Percentiles rank a stretch among this genome's conserved stretches.
phyloP scores from a whole-genome alignment of 1,140 invertebrate species.

The Eubasilissa regina region DNA sequence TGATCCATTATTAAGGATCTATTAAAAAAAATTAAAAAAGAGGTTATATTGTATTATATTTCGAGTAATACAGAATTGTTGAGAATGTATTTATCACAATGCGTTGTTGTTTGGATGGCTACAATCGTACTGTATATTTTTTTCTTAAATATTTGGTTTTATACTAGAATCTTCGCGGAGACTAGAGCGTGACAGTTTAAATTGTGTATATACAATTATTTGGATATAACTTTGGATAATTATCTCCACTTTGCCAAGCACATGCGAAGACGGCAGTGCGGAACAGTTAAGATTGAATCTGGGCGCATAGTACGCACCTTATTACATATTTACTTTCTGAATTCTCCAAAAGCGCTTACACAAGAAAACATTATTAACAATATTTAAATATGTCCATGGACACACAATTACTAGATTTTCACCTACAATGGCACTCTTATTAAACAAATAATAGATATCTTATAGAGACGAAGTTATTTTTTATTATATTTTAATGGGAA shows the following conservation, averaged over 20 bases:
- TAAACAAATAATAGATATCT: no score
- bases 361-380: neutral
- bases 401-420: no score
- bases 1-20: constrained; percentile 2
- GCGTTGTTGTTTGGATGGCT: neutral
- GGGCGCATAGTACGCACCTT: constrained; percentile 11
- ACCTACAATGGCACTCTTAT: no score
- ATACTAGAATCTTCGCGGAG: constrained; percentile 56
- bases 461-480: no score
- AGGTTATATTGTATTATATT: neutral
- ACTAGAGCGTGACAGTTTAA: constrained; percentile 53
- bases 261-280: neutral
- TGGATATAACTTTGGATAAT: constrained; percentile 21
- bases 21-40: neutral
- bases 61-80: neutral
- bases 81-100: neutral
- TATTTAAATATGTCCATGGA: neutral
- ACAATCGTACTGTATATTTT: constrained; percentile 27
- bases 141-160: constrained; percentile 44
- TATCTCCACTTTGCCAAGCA: constrained; percentile 21
- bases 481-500: no score
- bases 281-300: neutral
- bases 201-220: constrained; percentile 20
- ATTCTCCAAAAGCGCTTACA: neutral
- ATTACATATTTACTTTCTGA: constrained; percentile 19